Base-by-base conservation (phyloP, 2,888 invertebrate genomes). In the Sylvicola cinctus region DNA sequence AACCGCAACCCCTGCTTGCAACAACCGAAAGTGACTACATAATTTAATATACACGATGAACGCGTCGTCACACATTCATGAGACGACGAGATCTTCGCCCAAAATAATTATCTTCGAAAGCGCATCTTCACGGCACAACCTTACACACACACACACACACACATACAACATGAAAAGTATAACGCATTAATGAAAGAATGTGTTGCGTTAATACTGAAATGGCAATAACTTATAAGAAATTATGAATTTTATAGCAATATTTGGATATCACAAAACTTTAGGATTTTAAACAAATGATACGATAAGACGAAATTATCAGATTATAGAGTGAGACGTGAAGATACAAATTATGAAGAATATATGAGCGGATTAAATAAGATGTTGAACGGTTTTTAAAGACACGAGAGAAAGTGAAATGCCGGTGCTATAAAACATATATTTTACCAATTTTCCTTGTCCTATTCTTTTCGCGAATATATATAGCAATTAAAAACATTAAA, bases 371-470 rank as follows among this genome's bases (percentile, higher is more conserved):
- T 10, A 31, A 16, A 10, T 31, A 11, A n/a, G n/a, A n/a, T n/a
- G 20, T 5, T 4, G 13, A 28, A 28, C 12, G 13, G 28, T 28
- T 12, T 28, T 28, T 28, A 28, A 28, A 28, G 5, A 13, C n/a
- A 28, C 13, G n/a, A 28, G 28, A 13, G 28, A 16, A 28, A 29
- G 13, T 29, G 29, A 33, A 28, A 33, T 17, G 17, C 29, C 33
- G 33, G 33, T 33, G 33, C 33, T 33, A 33, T 33, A 33, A n/a
- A 20, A 20, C 20, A 20, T 20, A 20, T 20, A 20, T 20, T 33
- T 33, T 33, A 33, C 33, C 33, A 33, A 29, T 33, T 17, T 29
- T 33, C 17, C 17, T 33, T 23, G 33, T 29, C 29, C 29, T 29
- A 25, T 26, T 26, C 16, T 32, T 32, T 32, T 23, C 16, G 20